Percentiles rank a stretch among this genome's conserved stretches.
Evolutionary conservation across 2,888 invertebrate genomes (phyloP).

Genomic region (Drosophila infuscata): DNA sequence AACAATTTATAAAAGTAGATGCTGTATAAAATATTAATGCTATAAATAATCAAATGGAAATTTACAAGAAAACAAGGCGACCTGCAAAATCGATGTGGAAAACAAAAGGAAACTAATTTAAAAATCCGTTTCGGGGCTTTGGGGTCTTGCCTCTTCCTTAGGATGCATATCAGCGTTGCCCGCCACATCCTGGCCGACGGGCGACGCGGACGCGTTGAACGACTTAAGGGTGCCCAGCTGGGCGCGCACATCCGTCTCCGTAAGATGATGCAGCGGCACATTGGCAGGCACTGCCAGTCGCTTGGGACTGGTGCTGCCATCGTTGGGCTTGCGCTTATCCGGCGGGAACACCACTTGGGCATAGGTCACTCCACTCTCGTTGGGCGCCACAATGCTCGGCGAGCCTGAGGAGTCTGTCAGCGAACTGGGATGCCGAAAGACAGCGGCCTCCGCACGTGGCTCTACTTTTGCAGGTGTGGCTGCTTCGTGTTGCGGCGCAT

Average conservation of each 20-base stretch:
- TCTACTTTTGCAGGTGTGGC: constrained; percentile 26
- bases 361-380: constrained; percentile 75
- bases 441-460: constrained; percentile 46
- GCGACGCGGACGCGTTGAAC: constrained; percentile 61
- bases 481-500: constrained; percentile 30
- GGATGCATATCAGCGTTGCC: constrained; percentile 20
- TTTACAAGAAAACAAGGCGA: constrained; percentile 10
- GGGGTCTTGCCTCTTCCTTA: constrained; percentile 65
- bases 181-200: constrained; percentile 8
- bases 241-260: constrained; percentile 81
- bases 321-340: constrained; percentile 72
- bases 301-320: constrained; percentile 78
- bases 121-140: constrained; percentile 84
- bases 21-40: constrained; percentile 24
- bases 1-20: neutral
- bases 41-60: constrained; percentile 52
- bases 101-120: constrained; percentile 41
- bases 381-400: constrained; percentile 69
- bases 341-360: constrained; percentile 83
- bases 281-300: constrained; percentile 80
- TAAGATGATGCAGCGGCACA: constrained; percentile 82
- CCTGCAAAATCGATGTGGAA: constrained; percentile 1
- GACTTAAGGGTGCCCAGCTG: constrained; percentile 81
- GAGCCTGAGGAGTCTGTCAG: constrained; percentile 79
- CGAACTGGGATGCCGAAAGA: constrained; percentile 82